Base-by-base conservation (phyloP, 1,140 invertebrate genomes). In the Drosophila sturtevanti region DNA sequence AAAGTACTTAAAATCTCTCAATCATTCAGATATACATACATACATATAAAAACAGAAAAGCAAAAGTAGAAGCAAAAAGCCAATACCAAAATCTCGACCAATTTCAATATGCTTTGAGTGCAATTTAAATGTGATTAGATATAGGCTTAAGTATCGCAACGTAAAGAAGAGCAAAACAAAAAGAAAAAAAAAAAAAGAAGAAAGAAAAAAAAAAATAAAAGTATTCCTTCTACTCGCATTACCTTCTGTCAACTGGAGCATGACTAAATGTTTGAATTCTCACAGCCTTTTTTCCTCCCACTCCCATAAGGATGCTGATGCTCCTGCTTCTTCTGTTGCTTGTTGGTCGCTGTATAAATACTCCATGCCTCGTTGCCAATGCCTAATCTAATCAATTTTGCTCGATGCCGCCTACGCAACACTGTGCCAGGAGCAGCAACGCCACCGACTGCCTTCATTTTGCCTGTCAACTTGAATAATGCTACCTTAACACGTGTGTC, bases 51-150 rank as follows among this genome's bases (percentile, higher is more conserved):
- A 38, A 38, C 37, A 38, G 37, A 38, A 31, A 31, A 31, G 4
- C 3, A 31, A 31, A 48, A 11, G 18, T 64, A 69, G 68, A 63
- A 75, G 76, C 56, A 74, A 37, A 52, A 35, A 38, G 31, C 1
- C 61, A 41, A 14, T 60, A 58, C 12, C 58, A 67, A 62, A 59
- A 68, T 54, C 51, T 72, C 37, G 74, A 55, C 68, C 59, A 60
- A 78, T 65, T 68, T 65, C 38, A 58, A 38, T 62, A 34, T 58
- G 55, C 68, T 67, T 62, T 70, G 77, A 69, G 77, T 78, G 69
- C 76, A 87, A 89, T 87, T 87, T 84, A 89, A 87, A 89, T 80
- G 84, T 77, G 85, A 87, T 87, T 87, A 87, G 81, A 79, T 61
- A 60, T 55, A 24, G 74, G 84, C 67, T 84, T 80, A 80, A 64